These are phyloP conservation scores for Drosophila longiperda DNA, from an alignment of 2,888 invertebrate species.

Conservation along the genomic window DNA sequence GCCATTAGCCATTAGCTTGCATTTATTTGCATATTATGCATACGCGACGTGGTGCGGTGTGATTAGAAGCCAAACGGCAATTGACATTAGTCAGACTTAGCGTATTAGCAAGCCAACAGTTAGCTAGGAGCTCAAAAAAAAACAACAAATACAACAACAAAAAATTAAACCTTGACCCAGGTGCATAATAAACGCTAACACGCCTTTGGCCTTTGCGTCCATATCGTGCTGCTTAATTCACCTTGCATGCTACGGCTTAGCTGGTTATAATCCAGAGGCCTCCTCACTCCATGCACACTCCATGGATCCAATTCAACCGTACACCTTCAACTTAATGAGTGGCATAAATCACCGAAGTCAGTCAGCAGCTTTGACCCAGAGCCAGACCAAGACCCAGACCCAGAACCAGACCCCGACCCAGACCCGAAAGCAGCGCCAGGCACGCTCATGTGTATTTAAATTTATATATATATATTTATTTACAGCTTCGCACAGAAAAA, in stretches of 20 bases:
- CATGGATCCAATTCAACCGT: slow-evolving; percentile 26
- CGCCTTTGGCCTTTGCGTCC: slow-evolving; percentile 49
- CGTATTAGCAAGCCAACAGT: background rate
- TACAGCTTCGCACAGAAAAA: background rate
- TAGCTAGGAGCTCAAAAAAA: background rate
- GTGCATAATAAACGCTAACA: slow-evolving; percentile 36
- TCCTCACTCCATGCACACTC: slow-evolving; percentile 2
- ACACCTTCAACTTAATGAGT: slow-evolving; percentile 64
- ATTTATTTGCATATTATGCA: slow-evolving; percentile 76
- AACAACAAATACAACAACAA: background rate
- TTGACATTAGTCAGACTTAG: slow-evolving; percentile 55
- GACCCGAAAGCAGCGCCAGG: slow-evolving; percentile 15
- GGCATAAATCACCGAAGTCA: slow-evolving; percentile 74
- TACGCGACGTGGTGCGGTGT: slow-evolving; percentile 46
- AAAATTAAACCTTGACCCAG: slow-evolving; percentile 62
- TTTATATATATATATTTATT: background rate
- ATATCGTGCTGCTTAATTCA: slow-evolving; percentile 48
- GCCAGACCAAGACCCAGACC: slow-evolving; percentile 12
- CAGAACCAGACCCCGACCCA: slow-evolving; percentile 1
- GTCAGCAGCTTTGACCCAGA: slow-evolving; percentile 29
- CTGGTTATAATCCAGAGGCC: slow-evolving; percentile 43
- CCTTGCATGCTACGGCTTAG: slow-evolving; percentile 62
- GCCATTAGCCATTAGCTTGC: slow-evolving; percentile 45
- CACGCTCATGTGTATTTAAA: slow-evolving; percentile 39
- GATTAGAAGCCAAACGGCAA: slow-evolving; percentile 40